Percentiles rank a stretch among this genome's conserved stretches.
Conservation (phyloP, 2,888 invertebrate species). For the Tetragonula carbonaria region DNA sequence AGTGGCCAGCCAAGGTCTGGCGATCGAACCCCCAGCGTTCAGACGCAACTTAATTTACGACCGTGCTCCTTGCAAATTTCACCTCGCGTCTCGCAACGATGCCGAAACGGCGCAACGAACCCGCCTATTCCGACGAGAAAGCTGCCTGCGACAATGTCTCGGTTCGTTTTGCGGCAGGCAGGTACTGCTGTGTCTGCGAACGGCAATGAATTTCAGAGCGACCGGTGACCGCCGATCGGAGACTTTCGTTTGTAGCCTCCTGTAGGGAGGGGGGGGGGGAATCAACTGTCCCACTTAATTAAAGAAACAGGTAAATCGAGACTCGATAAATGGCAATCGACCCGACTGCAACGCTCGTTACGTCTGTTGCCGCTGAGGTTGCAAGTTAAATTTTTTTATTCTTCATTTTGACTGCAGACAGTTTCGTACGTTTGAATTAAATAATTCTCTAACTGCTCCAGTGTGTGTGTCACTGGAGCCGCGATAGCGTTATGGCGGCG, state of each 20-base stretch:
- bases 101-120: slow-evolving; percentile 66
- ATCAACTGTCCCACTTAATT: slow-evolving; percentile 16
- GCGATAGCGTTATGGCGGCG: too few relatives aligned
- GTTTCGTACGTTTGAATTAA: not conserved
- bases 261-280: slow-evolving; percentile 2
- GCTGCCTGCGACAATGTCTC: slow-evolving; percentile 57
- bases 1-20: not conserved
- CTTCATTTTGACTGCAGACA: not conserved
- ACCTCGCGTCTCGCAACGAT: slow-evolving; percentile 52
- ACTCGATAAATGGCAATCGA: not conserved
- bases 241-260: slow-evolving; percentile 49
- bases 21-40: slow-evolving; percentile 51
- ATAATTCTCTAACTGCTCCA: too few relatives aligned
- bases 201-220: slow-evolving; percentile 52
- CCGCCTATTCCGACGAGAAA: slow-evolving; percentile 60
- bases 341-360: too few relatives aligned
- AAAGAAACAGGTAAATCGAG: slow-evolving; percentile 17
- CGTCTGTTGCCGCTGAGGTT: not conserved
- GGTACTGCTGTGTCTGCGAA: slow-evolving; percentile 38
- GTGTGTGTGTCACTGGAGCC: too few relatives aligned
- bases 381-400: too few relatives aligned
- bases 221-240: not conserved
- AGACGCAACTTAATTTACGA: slow-evolving; percentile 63
- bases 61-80: slow-evolving; percentile 64
- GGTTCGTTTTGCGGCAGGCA: slow-evolving; percentile 49